Percentiles rank a stretch among this genome's conserved stretches.
phyloP scores from a whole-genome alignment of 1,140 invertebrate species.

The Nasonia vitripennis region DNA sequence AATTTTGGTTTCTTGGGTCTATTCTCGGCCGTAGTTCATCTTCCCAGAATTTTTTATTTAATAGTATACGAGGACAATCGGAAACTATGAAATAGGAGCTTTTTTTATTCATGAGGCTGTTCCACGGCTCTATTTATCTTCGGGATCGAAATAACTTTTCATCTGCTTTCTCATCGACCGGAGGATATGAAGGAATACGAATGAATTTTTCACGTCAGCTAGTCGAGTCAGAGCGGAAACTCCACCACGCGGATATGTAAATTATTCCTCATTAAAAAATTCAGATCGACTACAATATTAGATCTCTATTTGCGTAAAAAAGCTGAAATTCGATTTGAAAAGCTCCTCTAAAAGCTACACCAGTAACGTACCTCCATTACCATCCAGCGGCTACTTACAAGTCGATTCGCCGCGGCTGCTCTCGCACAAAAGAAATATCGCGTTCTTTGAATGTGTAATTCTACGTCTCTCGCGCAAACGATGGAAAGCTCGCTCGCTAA shows the following conservation, averaged over 20 bases:
- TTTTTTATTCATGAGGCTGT: constrained; percentile 16
- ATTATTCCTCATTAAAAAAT: background rate
- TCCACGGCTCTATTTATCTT: constrained; percentile 12
- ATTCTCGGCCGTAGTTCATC: too few relatives aligned
- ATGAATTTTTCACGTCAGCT: constrained; percentile 11
- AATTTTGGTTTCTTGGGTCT: background rate
- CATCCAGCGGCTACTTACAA: too few relatives aligned
- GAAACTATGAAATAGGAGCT: background rate
- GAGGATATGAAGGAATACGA: constrained; percentile 1
- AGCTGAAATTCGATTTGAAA: too few relatives aligned
- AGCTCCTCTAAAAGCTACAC: too few relatives aligned
- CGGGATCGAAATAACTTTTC: constrained; percentile 29
- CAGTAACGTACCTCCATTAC: background rate
- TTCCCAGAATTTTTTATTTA: too few relatives aligned
- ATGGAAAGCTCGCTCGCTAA: background rate
- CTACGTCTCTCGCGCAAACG: background rate
- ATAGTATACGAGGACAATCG: background rate
- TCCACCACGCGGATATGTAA: background rate
- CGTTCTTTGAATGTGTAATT: background rate
- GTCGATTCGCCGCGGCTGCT: background rate
- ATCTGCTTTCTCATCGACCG: constrained; percentile 26
- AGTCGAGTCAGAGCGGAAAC: background rate
- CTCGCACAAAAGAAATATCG: background rate
- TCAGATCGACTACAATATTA: too few relatives aligned
- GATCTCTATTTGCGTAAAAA: too few relatives aligned